Percentiles rank a stretch among this genome's conserved stretches.
These are phyloP conservation scores for Euzetes globulus DNA, from an alignment of 2,888 invertebrate genomes.

Conservation along the genomic window DNA sequence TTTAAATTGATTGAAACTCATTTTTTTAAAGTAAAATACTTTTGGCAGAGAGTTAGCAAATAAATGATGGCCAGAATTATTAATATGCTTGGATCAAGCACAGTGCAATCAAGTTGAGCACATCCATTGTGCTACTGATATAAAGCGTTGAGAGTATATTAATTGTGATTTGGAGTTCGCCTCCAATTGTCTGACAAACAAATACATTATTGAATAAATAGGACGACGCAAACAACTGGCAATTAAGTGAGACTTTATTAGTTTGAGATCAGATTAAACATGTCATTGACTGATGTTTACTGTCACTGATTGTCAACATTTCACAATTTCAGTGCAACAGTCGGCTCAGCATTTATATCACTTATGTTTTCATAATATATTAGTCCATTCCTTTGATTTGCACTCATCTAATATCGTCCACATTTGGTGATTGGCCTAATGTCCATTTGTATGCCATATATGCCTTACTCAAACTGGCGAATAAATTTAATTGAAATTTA, in stretches of 20 bases:
- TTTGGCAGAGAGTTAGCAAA: no score
- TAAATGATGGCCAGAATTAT: no score
- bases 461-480: no score
- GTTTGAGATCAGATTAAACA: conserved; percentile 18
- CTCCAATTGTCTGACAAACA: conserved; percentile 9
- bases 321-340: conserved; percentile 5
- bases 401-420: not conserved
- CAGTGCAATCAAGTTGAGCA: no score
- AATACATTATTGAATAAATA: conserved; percentile 25
- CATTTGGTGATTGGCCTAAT: not conserved
- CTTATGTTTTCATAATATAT: not conserved
- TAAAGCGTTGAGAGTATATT: not conserved
- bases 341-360: conserved; percentile 4
- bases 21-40: no score
- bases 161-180: conserved; percentile 5
- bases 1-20: no score
- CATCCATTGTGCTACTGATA: not conserved
- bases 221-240: not conserved
- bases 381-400: not conserved
- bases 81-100: no score
- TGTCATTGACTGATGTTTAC: conserved; percentile 21
- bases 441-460: no score
- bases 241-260: conserved; percentile 15
- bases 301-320: conserved; percentile 11
- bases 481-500: no score